Evolutionary conservation across 2,113 vertebrate genomes (phyloP), one percentile per base, ranked within the genome.

Genomic region (Carlito syrichta): DNA sequence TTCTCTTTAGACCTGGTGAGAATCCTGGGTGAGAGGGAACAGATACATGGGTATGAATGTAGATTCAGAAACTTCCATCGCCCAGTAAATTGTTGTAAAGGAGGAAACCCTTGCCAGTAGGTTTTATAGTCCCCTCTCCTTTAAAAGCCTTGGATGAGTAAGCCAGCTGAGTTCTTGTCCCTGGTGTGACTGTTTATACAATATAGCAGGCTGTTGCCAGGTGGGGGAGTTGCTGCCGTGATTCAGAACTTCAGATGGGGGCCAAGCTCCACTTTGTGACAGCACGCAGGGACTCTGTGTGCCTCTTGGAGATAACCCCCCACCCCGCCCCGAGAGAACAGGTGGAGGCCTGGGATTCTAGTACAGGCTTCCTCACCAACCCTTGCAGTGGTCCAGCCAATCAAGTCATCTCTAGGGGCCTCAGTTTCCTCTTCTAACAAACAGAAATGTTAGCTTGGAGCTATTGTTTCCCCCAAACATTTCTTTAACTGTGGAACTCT

Each of bases 131-230:
- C 73, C 66, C 27, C 54, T 77, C 96, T 86, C 85, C 82, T 84
- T 94, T 78, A 74, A 96, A 78, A 92, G 77, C 66, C 63, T 63
- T 35, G 32, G 68, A 50, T 97, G 94, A 94, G 52, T 92, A 87
- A 94, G 81, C 90, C 40, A 74, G 68, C 74, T 20, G 52, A 43
- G 48, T 68, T 91, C 91, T 85, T 1, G 38, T 86, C 82, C 83
- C 73, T 76, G 73, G 86, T 0, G 16, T 48, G 32, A 85, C 82
- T 96, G 63, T 95, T 97, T 93, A 87, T 54, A 93, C 83, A 94
- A 66, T 52, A 87, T 38, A 22, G 8, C 0, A 0, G 54, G 52
- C 48, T 77, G 83, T 95, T 96, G 94, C 96, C 93, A 93, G 91
- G 94, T 19, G 76, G 81, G 58, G 38, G 54, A 35, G 63, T 30